Base-by-base conservation (phyloP, 2,888 invertebrate genomes). In the Hoplodrina blanda region DNA sequence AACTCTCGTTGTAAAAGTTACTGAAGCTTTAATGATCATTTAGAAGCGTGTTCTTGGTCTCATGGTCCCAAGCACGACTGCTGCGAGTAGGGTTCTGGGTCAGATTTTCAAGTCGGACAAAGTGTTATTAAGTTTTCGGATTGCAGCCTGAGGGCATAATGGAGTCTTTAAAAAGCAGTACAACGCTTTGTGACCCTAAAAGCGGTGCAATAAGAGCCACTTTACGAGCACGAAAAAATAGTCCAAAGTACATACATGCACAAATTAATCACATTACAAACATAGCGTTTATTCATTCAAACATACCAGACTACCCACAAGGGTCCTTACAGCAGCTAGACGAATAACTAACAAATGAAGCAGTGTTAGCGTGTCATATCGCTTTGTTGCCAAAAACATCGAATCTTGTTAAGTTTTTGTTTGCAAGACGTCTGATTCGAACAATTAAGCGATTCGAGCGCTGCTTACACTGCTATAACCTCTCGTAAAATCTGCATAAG, bases 401-500 rank as follows among this genome's bases (percentile, higher is more conserved):
- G 66, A 81, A 81, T 77, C 73, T 76, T 80, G 78, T 81, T 20
- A 59, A 87, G 89, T 90, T 91, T 91, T 91, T 91, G 91, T 87
- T 86, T 74, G 65, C 83, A 63, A 76, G 74, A 84, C 84, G 90
- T 91, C 90, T 90, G 89, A 90, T 90, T 86, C 90, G 85, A 88
- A 90, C 91, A 92, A 94, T 93, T 93, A 93, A 93, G 88, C 91
- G 87, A 90, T 91, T 87, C 85, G 62, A 89, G 86, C 85, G 87
- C 87, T 89, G 90, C 89, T 91, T 90, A 89, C n/a, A n/a, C 84
- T 88, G 90, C 86, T 85, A 88, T 90, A 89, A 87, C 89, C 88
- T 90, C 90, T 92, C 92, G 88, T 93, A 91, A 93, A 94, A 93
- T 93, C 90, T 92, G 89, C 92, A 94, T 94, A 93, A 93, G 94